Conservation (phyloP, 2,888 invertebrate genomes). For the Ochropacha duplaris region DNA sequence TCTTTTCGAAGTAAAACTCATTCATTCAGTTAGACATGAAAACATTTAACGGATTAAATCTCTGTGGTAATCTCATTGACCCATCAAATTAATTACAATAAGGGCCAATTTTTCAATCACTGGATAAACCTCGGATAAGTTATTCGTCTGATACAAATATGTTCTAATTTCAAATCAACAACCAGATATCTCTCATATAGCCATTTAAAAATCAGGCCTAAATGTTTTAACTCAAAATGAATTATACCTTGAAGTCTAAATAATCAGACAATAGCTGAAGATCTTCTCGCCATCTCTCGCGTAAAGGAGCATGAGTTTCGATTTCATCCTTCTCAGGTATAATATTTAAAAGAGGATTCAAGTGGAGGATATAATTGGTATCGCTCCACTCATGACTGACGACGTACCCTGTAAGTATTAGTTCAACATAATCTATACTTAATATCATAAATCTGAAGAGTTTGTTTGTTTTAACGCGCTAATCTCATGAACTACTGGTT, state of each 20-base stretch:
- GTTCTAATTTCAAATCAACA: no score
- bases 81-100: neutral
- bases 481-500: no score
- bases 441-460: no score
- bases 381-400: conserved; percentile 85
- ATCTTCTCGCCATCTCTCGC: conserved; percentile 82
- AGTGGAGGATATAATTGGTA: conserved; percentile 79
- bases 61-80: neutral
- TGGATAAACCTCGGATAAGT: no score
- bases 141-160: no score
- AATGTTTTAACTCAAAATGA: neutral
- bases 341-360: conserved; percentile 79
- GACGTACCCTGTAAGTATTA: conserved; percentile 67
- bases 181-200: no score
- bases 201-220: no score
- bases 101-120: no score
- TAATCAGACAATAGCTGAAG: conserved; percentile 84
- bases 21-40: conserved; percentile 11
- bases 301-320: conserved; percentile 67
- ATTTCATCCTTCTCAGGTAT: conserved; percentile 62
- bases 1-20: conserved; percentile 14
- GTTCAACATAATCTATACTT: neutral
- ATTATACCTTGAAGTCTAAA: conserved; percentile 84
- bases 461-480: no score
- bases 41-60: conserved; percentile 8